Percentiles rank a stretch among this genome's conserved stretches.
Conservation (phyloP, 2,888 invertebrate species). For the Tricholauxania praeusta region DNA sequence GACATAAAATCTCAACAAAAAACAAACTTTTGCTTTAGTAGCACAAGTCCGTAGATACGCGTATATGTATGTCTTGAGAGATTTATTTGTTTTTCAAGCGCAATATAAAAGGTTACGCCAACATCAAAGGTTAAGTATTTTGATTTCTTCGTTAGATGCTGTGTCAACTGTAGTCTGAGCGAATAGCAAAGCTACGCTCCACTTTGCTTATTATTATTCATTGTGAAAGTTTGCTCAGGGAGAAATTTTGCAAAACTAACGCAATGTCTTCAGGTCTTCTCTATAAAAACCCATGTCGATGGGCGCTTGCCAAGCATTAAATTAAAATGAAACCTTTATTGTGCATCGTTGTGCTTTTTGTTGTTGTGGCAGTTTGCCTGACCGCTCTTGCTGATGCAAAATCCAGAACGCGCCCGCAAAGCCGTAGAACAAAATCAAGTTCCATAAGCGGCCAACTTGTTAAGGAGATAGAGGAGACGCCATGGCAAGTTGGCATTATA, state of each 20-base stretch:
- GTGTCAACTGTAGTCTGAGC: too few relatives aligned
- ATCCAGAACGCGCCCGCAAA: not conserved
- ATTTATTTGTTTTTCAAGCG: too few relatives aligned
- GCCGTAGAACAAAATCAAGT: not conserved
- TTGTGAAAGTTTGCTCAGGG: slow-evolving; percentile 15
- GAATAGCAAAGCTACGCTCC: too few relatives aligned
- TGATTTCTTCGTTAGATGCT: too few relatives aligned
- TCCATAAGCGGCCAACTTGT: slow-evolving; percentile 25
- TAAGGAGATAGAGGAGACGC: slow-evolving; percentile 20
- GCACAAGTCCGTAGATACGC: too few relatives aligned
- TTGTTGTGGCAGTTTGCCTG: not conserved
- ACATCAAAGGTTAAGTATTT: too few relatives aligned
- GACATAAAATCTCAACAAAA: too few relatives aligned
- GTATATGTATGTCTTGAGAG: too few relatives aligned
- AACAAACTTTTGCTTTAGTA: too few relatives aligned
- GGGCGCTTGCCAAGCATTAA: slow-evolving; percentile 2
- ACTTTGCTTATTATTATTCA: slow-evolving; percentile 8
- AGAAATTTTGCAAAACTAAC: slow-evolving; percentile 13
- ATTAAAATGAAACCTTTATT: slow-evolving; percentile 8
- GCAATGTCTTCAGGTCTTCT: not conserved
- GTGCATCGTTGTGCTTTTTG: not conserved
- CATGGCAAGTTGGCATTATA: slow-evolving; percentile 40
- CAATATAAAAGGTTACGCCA: too few relatives aligned
- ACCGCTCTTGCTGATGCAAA: not conserved
- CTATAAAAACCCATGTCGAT: slow-evolving; percentile 6